Evolutionary conservation across 2,888 invertebrate genomes (phyloP), one percentile per base, ranked within the genome.

Genomic region (Drepanosiphum platanoidis): DNA sequence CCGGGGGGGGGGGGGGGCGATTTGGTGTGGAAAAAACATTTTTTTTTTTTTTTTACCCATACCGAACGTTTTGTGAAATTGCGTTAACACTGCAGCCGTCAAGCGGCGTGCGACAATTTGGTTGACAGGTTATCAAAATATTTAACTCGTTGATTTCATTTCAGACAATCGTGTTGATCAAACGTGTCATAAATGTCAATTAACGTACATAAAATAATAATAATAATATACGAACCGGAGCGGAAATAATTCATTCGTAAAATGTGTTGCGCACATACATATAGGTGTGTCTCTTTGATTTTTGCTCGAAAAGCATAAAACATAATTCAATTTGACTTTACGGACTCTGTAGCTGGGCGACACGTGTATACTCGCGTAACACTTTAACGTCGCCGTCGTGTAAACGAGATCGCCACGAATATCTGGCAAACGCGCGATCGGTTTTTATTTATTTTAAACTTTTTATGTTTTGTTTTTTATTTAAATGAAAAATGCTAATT

Each of bases 141-240:
- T 75, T 77, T 61, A 61, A 77, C 27, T 36, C 15, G 36, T 9
- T 36, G 27, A 77, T 36, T 77, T 36, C 36, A 58, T 61, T 77
- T 77, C 1, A 13, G 3, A 77, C 36, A 61, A 5, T 5, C 18
- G 13, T 18, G 27, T 61, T 61, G 27, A 61, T 61, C 0, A 77
- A 77, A 61, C 13, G 9, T 9, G 75, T 27, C 52, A 58, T 75
- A 58, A 32, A 36, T 36, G 58, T 75, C 75, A 61, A 77, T 77
- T 61, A 61, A 27, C 11, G 22, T 61, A 8, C 9, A 61, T 61
- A 22, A 77, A n/a, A 2, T 61, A 27, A n/a, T n/a, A n/a, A n/a
- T n/a, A n/a, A n/a, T n/a, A n/a, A 32, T 58, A 3, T 58, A 34
- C n/a, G 8, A 18, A 61, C 27, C 4, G 18, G 75, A 18, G 18